Base-by-base conservation (phyloP, 2,113 vertebrate genomes). In the Pygoscelis antarcticus region DNA sequence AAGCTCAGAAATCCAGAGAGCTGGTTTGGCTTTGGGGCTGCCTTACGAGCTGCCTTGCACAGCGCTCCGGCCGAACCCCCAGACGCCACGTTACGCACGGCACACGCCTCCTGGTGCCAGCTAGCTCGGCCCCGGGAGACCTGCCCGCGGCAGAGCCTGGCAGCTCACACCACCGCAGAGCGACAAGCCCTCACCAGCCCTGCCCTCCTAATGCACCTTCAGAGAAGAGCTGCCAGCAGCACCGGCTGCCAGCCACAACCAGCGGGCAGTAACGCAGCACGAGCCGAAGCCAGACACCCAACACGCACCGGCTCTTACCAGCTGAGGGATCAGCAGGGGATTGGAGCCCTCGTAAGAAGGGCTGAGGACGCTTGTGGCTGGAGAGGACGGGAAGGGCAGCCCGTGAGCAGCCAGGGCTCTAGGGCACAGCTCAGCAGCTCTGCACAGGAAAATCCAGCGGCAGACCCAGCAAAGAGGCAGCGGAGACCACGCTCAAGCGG, bases 401-500 rank as follows among this genome's bases (percentile, higher is more conserved):
- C 51, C 18, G 38, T 8, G 4, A 7, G 27, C 76, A 7, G 21
- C 2, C 58, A 7, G 68, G 19, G 32, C 58, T 77, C 58, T 7
- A 10, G 2, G 65, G 7, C 32, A 26, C 27, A 20, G 58, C n/a
- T 23, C 68, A 64, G 61, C 40, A 38, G 84, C 40, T 49, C 77
- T 13, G 82, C 61, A 16, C 42, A 5, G 13, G 13, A 49, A 32
- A 52, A 55, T 3, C 11, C 46, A 36, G 30, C 52, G 7, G 8
- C 36, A 18, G 32, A 23, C 13, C 36, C 47, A 34, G 29, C 36
- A n/a, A 20, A 40, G 42, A 26, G 10, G 72, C 61, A 9, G 47
- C 4, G 13, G 32, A 21, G 27, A 8, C 18, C n/a, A 10, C 1
- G 0, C 51, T 15, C 10, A 1, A 8, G 60, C 2, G 2, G 9